Evolutionary conservation across 2,888 invertebrate species (phyloP), one percentile per base, ranked within the genome.

Genomic region (Ryuthela nishihirai): DNA sequence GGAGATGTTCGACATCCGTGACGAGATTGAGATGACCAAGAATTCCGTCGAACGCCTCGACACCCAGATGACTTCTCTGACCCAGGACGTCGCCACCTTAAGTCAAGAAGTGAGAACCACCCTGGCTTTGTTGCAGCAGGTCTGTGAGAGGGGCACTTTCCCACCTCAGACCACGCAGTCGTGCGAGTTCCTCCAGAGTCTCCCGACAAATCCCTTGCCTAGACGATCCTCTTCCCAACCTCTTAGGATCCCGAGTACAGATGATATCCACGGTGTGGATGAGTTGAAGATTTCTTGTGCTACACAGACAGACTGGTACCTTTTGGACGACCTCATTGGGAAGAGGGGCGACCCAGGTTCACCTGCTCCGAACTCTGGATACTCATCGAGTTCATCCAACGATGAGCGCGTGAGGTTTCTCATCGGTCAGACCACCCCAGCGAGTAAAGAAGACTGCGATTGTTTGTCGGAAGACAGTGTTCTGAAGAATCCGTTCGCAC

Each of bases 1-100:
- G 55, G 64, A 65, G 21, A 41, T 54, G 9, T 54, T 58, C 23
- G 64, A 65, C 40, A 44, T 65, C 23, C 53, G 61, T 1, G 63
- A 65, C 32, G 64, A 65, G 25, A 46, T 65, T 9, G 64, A 65
- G 32, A 43, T 61, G 18, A 66, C 64, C n/a, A 64, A 63, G 29
- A 64, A 52, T 40, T 76, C 76, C 6, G 83, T 86, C 12, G 90
- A 89, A 69, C 79, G 85, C 67, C 77, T 90, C 35, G 90, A 90
- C 70, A 85, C 84, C 0, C 89, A 89, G 73, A 86, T 90, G 43
- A 83, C 85, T 12, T 84, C 84, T 39, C 74, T 90, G 62, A 89
- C 90, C 71, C 87, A 89, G 69, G 89, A 91, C 73, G 88, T 91
- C 18, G 88, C 88, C 0, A 84, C 87, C 21, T 80, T 91, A 36